A percentile compares a stretch with the other conserved stretches of the same genome.
phyloP scores from a whole-genome alignment of 2,797 vertebrate genomes.

The Naso thynnoides region DNA sequence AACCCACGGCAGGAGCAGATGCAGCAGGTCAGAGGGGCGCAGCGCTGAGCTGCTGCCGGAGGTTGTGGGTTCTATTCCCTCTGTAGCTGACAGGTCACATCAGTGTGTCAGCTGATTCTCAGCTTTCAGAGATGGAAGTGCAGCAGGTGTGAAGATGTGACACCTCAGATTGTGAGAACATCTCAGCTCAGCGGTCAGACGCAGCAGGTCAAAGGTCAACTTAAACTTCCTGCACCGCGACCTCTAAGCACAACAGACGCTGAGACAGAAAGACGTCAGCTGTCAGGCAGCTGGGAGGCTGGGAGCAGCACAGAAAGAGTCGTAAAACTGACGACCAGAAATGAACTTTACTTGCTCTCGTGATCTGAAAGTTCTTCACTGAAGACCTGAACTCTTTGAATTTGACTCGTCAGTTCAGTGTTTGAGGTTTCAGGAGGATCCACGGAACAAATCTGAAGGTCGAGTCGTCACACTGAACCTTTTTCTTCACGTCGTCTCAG shows the following conservation, averaged over 20 bases:
- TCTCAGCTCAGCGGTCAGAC: conserved; percentile 36
- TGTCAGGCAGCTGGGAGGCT: conserved; percentile 22
- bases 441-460: no score
- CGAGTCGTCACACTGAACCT: no score
- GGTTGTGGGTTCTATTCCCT: not conserved
- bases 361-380: no score
- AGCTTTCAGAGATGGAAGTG: not conserved
- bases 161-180: conserved; percentile 61
- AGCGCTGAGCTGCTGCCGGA: no score
- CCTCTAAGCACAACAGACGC: conserved; percentile 28
- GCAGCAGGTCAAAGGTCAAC: conserved; percentile 48
- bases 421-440: no score
- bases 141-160: conserved; percentile 63
- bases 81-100: not conserved
- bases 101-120: not conserved
- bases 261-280: conserved; percentile 35
- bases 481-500: no score
- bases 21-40: no score
- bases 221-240: conserved; percentile 30
- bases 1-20: no score
- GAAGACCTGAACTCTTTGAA: no score
- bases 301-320: not conserved
- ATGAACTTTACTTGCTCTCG: no score
- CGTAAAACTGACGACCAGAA: no score
- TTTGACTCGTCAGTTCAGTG: no score